These are phyloP conservation scores for Hypomecis atomaria DNA, from an alignment of 2,888 invertebrate species.

Conservation along the genomic window DNA sequence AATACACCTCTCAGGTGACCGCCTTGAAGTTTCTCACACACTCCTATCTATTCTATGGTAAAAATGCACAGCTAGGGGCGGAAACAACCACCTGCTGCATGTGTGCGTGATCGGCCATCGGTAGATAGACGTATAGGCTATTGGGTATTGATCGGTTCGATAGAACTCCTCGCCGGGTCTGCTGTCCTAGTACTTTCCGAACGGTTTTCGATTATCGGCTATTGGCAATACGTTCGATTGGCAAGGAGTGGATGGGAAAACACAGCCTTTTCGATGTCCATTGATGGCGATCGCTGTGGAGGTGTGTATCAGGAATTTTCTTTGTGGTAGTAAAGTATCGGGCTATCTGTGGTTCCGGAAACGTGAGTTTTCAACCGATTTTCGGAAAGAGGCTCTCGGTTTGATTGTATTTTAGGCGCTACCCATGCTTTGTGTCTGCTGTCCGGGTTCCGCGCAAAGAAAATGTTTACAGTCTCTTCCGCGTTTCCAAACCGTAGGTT, in stretches of 20 bases:
- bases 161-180: constrained; percentile 57
- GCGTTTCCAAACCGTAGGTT: too few relatives aligned
- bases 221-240: constrained; percentile 72
- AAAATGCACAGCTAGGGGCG: constrained; percentile 34
- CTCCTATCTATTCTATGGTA: constrained; percentile 6
- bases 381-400: too few relatives aligned
- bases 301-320: not conserved
- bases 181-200: constrained; percentile 76
- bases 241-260: constrained; percentile 21
- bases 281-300: not conserved
- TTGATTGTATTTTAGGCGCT: too few relatives aligned
- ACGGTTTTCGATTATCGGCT: constrained; percentile 78
- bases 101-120: constrained; percentile 36
- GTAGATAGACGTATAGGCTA: constrained; percentile 42
- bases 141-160: constrained; percentile 75
- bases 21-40: constrained; percentile 5
- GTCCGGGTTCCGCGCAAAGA: too few relatives aligned
- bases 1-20: constrained; percentile 19
- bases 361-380: too few relatives aligned
- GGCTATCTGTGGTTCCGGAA: too few relatives aligned
- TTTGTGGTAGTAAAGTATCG: too few relatives aligned
- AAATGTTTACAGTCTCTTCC: too few relatives aligned
- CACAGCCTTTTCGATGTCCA: constrained; percentile 16
- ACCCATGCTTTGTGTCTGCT: too few relatives aligned
- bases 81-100: constrained; percentile 40